Percentiles rank a stretch among this genome's conserved stretches.
phyloP scores from a whole-genome alignment of 2,797 vertebrate genomes.

The Sciurus carolinensis region DNA sequence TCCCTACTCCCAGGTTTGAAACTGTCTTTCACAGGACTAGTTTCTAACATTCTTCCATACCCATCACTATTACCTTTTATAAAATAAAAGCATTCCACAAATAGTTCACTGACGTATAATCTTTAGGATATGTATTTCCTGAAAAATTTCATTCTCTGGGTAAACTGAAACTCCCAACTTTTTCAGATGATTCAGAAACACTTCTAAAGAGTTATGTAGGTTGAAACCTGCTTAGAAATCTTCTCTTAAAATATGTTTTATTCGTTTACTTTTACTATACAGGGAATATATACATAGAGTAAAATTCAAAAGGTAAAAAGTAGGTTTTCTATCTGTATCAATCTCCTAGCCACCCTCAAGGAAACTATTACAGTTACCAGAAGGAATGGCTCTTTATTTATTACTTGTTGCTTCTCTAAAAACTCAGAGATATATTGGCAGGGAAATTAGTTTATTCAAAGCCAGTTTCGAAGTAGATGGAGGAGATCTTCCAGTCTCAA shows the following conservation, averaged over 20 bases:
- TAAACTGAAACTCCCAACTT: background rate
- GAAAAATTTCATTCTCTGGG: slow-evolving; percentile 10
- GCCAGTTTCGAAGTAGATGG: too few species aligned
- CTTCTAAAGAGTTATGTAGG: slow-evolving; percentile 3
- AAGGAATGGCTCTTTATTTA: too few species aligned
- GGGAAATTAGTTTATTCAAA: too few species aligned
- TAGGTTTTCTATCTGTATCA: background rate
- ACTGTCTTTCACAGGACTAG: background rate
- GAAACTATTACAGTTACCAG: background rate
- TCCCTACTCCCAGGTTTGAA: background rate
- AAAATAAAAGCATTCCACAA: slow-evolving; percentile 27
- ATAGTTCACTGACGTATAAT: background rate
- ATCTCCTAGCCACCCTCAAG: background rate
- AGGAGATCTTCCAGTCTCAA: too few species aligned
- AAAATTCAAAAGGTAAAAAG: slow-evolving; percentile 55
- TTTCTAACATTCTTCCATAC: slow-evolving; percentile 26
- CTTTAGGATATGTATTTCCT: background rate
- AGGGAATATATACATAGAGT: background rate
- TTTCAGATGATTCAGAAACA: slow-evolving; percentile 51
- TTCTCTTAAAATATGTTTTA: slow-evolving; percentile 15
- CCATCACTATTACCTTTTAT: background rate
- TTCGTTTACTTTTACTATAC: background rate
- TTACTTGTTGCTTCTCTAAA: too few species aligned
- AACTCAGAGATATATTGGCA: too few species aligned
- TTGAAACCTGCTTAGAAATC: background rate